Conservation (phyloP, 2,113 vertebrate genomes). For the Proterorhinus semilunaris region DNA sequence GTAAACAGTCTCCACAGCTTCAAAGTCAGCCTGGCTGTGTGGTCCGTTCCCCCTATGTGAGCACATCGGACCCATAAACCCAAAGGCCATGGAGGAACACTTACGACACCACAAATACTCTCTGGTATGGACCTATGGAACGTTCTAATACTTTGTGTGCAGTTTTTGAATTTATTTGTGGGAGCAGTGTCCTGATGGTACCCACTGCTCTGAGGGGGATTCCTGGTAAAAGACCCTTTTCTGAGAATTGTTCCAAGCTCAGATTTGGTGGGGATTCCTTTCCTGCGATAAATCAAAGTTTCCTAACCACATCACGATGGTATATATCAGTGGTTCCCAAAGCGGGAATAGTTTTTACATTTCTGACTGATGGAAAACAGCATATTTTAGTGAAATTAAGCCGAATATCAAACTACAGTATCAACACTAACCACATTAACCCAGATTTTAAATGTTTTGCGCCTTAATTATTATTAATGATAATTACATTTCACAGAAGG, state of each 20-base stretch:
- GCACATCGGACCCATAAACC: conserved; percentile 13
- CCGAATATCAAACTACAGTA: too few species aligned
- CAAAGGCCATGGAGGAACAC: background rate
- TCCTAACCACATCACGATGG: too few species aligned
- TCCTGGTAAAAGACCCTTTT: background rate
- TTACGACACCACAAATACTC: conserved; percentile 1
- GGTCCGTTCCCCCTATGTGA: conserved; percentile 29
- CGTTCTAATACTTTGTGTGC: background rate
- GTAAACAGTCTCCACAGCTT: conserved; percentile 47
- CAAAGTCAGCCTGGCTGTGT: conserved; percentile 39
- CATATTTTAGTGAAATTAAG: too few species aligned
- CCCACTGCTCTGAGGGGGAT: background rate
- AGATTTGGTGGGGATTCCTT: background rate
- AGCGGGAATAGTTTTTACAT: too few species aligned
- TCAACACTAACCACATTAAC: too few species aligned
- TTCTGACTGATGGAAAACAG: too few species aligned
- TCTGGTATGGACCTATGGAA: background rate
- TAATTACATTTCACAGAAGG: too few species aligned
- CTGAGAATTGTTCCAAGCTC: background rate
- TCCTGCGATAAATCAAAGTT: background rate
- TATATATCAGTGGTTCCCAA: too few species aligned
- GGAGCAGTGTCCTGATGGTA: background rate
- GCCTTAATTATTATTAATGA: too few species aligned
- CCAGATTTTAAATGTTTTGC: too few species aligned
- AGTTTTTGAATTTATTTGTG: background rate